Evolutionary conservation across 2,113 vertebrate genomes (phyloP).

Genomic region (Epinephelus fuscoguttatus): DNA sequence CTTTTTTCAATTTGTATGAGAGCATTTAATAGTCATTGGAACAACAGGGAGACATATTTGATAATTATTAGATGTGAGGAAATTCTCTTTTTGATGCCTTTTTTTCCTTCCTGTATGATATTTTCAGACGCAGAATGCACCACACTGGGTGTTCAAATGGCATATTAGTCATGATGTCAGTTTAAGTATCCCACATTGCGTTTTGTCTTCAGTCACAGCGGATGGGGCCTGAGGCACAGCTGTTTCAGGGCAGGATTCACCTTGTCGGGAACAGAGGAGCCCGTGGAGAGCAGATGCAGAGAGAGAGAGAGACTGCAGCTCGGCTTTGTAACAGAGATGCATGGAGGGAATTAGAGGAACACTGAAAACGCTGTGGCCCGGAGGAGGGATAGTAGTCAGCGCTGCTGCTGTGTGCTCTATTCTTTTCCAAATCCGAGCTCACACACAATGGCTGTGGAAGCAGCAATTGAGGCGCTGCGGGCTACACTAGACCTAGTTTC

Average conservation of each 20-base stretch:
- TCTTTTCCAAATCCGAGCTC: conserved; percentile 74
- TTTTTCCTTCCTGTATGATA: neutral
- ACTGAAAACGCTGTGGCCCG: conserved; percentile 75
- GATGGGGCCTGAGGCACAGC: conserved; percentile 45
- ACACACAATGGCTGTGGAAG: conserved; percentile 77
- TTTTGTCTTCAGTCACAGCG: conserved; percentile 53
- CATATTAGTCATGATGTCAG: conserved; percentile 52
- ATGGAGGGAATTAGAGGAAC: conserved; percentile 75
- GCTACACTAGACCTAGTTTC: conserved; percentile 86
- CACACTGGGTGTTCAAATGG: conserved; percentile 44
- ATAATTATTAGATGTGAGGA: neutral
- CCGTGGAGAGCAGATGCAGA: conserved; percentile 56
- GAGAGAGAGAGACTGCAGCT: conserved; percentile 39
- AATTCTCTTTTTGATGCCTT: neutral
- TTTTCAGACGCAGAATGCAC: conserved; percentile 6
- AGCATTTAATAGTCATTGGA: neutral
- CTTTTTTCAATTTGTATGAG: neutral
- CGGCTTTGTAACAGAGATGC: conserved; percentile 66
- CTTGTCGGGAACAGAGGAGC: conserved; percentile 64
- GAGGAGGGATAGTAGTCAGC: conserved; percentile 71
- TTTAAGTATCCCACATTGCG: conserved; percentile 29
- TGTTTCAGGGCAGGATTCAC: conserved; percentile 76
- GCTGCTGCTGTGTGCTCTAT: conserved; percentile 62
- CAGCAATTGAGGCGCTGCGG: conserved; percentile 77
- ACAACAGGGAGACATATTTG: neutral